Evolutionary conservation across 1,140 invertebrate genomes (phyloP).

Genomic region (Gerris buenoi): DNA sequence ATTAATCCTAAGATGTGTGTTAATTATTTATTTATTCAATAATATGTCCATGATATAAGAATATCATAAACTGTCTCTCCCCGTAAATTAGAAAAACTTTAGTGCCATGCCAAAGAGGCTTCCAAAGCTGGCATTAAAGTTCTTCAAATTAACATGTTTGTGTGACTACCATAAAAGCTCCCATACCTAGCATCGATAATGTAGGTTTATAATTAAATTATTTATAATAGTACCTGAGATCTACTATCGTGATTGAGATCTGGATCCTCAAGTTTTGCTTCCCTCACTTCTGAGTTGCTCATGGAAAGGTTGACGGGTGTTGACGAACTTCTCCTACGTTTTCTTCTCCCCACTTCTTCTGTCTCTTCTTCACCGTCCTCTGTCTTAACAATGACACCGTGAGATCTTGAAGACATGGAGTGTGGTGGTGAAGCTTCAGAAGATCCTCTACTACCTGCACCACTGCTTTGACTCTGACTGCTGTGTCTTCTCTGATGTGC

Average conservation of each 20-base stretch:
- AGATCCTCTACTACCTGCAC: neutral
- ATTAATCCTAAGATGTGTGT: no score
- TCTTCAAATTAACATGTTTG: no score
- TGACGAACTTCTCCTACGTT: slow-evolving; percentile 30
- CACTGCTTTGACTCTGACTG: neutral
- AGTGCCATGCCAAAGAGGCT: no score
- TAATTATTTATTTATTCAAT: no score
- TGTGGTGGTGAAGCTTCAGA: neutral
- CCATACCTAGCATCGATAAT: no score
- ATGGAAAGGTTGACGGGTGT: slow-evolving; percentile 50
- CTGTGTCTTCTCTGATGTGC: slow-evolving; percentile 22
- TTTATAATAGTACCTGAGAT: neutral
- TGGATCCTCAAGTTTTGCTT: neutral
- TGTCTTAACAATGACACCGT: slow-evolving; percentile 21
- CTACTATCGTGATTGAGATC: neutral
- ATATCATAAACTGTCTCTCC: no score
- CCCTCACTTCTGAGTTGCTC: slow-evolving; percentile 25
- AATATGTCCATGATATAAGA: no score
- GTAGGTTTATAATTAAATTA: no score
- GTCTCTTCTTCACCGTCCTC: slow-evolving; percentile 23
- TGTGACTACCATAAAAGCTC: no score
- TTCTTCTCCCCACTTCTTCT: slow-evolving; percentile 32
- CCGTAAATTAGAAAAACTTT: no score
- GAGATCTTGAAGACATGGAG: slow-evolving; percentile 29
- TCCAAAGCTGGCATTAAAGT: no score